phyloP scores from a whole-genome alignment of 2,888 invertebrate genomes.

The Cotesia congregata region DNA sequence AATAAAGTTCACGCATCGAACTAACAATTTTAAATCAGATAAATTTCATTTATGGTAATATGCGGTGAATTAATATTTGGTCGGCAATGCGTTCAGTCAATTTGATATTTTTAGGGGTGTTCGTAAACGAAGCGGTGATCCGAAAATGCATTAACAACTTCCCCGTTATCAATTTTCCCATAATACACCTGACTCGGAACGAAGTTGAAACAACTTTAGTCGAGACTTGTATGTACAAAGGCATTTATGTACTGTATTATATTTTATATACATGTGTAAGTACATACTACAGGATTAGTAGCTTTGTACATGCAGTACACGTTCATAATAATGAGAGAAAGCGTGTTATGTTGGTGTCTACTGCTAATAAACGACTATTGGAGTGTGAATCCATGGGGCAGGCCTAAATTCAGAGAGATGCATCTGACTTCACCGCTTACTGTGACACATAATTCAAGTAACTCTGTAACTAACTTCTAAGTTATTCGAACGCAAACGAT shows the following conservation, averaged over 20 bases:
- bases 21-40: conserved; percentile 6
- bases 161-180: conserved; percentile 63
- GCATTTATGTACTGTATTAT: conserved; percentile 34
- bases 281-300: background rate
- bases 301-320: background rate
- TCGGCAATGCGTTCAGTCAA: background rate
- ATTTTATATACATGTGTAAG: conserved; percentile 17
- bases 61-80: conserved; percentile 13
- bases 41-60: conserved; percentile 19
- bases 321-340: background rate
- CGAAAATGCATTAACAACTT: conserved; percentile 65
- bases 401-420: conserved; percentile 33
- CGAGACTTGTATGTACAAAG: conserved; percentile 49
- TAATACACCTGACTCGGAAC: conserved; percentile 50
- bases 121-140: conserved; percentile 60
- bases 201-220: conserved; percentile 58
- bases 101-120: conserved; percentile 43
- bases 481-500: conserved; percentile 51
- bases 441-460: conserved; percentile 61
- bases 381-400: conserved; percentile 25
- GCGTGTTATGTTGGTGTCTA: conserved; percentile 10
- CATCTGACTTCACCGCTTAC: conserved; percentile 51
- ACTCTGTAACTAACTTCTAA: conserved; percentile 62
- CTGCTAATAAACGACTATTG: conserved; percentile 3
- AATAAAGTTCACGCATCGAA: too few species aligned